phyloP scores from a whole-genome alignment of 2,113 vertebrate genomes.

The Ifrita kowaldi region DNA sequence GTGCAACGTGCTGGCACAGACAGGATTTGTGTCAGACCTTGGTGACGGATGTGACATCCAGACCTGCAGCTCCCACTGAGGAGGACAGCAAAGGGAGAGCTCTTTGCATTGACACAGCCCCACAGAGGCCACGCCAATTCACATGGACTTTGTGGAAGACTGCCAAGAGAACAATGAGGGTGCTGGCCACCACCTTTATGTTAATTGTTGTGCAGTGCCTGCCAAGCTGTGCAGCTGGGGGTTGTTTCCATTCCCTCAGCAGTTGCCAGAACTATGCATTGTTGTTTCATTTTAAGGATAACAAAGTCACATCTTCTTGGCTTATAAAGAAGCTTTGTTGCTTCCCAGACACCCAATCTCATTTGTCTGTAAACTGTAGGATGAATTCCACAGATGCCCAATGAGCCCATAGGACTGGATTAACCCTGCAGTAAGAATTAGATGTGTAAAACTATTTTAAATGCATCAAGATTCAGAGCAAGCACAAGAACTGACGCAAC shows the following conservation, averaged over 20 bases:
- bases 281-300: not conserved
- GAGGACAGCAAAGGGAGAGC: not conserved
- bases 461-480: not conserved
- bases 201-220: not conserved
- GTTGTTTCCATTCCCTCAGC: not conserved
- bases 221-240: not conserved
- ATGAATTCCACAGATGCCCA: not conserved
- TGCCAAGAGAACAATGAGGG: not conserved
- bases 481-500: not conserved
- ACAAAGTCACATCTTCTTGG: not conserved
- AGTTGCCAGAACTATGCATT: not conserved
- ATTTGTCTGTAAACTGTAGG: not conserved
- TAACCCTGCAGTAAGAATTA: not conserved
- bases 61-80: not conserved
- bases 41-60: rapidly evolving
- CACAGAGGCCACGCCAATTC: not conserved
- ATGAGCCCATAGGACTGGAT: not conserved
- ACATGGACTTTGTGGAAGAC: not conserved
- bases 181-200: not conserved
- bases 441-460: not conserved
- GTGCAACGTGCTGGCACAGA: not conserved
- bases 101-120: not conserved
- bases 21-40: not conserved
- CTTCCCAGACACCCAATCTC: not conserved
- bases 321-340: not conserved